Evolutionary conservation across 2,888 invertebrate species (phyloP), one percentile per base, ranked within the genome.

Genomic region (Spisula solida): DNA sequence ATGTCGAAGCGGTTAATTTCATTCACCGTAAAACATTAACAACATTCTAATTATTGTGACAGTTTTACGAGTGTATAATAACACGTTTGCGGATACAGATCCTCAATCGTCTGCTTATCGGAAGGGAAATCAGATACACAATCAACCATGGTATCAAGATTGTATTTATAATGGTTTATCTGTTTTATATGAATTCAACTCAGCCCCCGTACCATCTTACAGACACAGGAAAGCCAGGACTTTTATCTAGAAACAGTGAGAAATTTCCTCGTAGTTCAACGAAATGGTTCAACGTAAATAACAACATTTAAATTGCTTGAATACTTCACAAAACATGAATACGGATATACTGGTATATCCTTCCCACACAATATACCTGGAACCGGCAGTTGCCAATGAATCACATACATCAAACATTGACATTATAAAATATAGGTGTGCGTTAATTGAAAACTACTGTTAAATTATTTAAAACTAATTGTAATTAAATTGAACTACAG

Each of bases 11-110:
- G 75, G 75, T 75, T 75, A 75, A 75, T 75, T 75, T 75, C 75
- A 75, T 75, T 75, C 75, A 75, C 75, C 75, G 75, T 75, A 75
- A 75, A 75, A 75, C 55, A 85, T 70, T 83, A 79, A 84, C 79
- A 83, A 83, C 80, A 41, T 55, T 55, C 41, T 89, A 89, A 89
- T 89, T 83, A 82, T 51, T 86, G 84, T 91, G 91, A 91, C 91
- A 89, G 82, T 87, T 91, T 91, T 91, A 91, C 78, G 89, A 89
- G 86, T 60, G 85, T 86, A 91, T 91, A 91, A 91, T 56, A 85
- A 91, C 89, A 87, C 81, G 29, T 79, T 78, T 10, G 34, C 55
- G 85, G 56, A 78, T 85, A 25, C 75, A 56, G 85, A 12, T 47
- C 29, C 6, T 5, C 16, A n/a, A 29, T 79, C 41, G 55, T 78